Conservation (phyloP, 53 echinoderm and acorn worm species). For the Mesocentrotus franciscanus region DNA sequence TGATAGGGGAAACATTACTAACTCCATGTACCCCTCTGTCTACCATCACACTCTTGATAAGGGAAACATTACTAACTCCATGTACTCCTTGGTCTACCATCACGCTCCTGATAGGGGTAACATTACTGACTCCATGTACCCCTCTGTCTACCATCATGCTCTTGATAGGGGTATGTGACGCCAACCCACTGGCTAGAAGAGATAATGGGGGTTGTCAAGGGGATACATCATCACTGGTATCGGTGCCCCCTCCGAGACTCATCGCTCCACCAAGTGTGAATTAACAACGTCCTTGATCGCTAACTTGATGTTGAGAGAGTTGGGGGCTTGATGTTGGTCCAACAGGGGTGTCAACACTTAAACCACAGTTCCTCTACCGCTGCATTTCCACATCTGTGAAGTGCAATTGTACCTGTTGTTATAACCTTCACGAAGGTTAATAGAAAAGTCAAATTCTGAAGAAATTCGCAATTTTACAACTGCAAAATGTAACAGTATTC, state of each 20-base stretch:
- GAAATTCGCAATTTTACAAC: too few relatives aligned
- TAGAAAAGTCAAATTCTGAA: too few relatives aligned
- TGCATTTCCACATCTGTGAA: neutral
- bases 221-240: conserved; percentile 33
- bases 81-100: too few relatives aligned
- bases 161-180: conserved; percentile 18
- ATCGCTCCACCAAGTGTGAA: conserved; percentile 31
- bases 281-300: conserved; percentile 36
- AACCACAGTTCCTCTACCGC: neutral
- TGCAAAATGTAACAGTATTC: too few relatives aligned
- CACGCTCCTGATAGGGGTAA: too few relatives aligned
- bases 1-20: too few relatives aligned
- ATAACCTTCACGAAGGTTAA: neutral
- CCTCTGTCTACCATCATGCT: neutral
- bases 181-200: neutral
- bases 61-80: too few relatives aligned
- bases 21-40: too few relatives aligned
- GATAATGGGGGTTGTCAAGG: conserved; percentile 14
- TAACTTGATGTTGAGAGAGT: conserved; percentile 39
- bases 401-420: neutral
- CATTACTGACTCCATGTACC: too few relatives aligned
- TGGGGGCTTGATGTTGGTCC: neutral
- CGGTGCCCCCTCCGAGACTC: conserved; percentile 27
- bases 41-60: too few relatives aligned
- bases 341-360: neutral